phyloP scores from a whole-genome alignment of 2,797 vertebrate genomes.

The Labeo calbasu region DNA sequence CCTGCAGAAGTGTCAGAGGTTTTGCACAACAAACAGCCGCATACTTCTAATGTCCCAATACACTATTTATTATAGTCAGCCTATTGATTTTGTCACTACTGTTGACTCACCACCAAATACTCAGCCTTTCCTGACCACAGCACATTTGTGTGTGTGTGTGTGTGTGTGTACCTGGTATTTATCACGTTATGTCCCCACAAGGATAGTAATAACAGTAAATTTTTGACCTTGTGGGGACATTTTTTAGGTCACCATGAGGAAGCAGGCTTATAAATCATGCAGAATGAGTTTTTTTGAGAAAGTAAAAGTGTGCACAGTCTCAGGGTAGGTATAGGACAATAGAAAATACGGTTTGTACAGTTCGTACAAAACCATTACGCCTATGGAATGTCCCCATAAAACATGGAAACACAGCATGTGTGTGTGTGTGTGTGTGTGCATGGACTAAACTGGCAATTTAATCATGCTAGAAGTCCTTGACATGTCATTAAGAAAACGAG shows the following conservation, averaged over 20 bases:
- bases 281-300: too few relatives aligned
- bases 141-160: conserved; percentile 13
- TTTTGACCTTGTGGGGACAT: too few relatives aligned
- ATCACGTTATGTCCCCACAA: background rate
- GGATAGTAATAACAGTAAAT: too few relatives aligned
- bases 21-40: conserved; percentile 14
- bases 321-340: too few relatives aligned
- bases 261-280: too few relatives aligned
- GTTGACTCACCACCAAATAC: conserved; percentile 46
- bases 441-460: conserved; percentile 9
- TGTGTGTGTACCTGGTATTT: background rate
- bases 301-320: too few relatives aligned
- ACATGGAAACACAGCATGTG: background rate
- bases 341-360: too few relatives aligned
- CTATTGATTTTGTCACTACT: conserved; percentile 55
- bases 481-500: conserved; percentile 41
- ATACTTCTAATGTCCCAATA: conserved; percentile 24
- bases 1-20: background rate
- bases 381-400: too few relatives aligned
- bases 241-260: too few relatives aligned
- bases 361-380: too few relatives aligned
- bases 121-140: conserved; percentile 14
- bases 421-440: background rate
- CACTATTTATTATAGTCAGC: conserved; percentile 37
- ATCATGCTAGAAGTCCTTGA: conserved; percentile 49